phyloP scores from a whole-genome alignment of 2,888 invertebrate genomes.

The Sussaba pulchella region DNA sequence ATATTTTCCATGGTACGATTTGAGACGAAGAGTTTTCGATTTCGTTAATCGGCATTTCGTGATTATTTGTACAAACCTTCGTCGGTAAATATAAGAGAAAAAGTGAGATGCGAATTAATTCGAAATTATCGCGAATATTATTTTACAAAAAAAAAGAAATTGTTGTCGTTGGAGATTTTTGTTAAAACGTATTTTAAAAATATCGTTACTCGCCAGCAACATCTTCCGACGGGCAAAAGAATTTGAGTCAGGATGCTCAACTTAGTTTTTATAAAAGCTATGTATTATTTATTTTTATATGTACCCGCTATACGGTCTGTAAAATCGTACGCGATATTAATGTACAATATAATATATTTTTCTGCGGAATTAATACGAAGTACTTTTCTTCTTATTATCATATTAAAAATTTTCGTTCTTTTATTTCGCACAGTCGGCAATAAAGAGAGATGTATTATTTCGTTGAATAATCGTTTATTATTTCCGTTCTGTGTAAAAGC shows the following conservation, averaged over 20 bases:
- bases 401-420: slow-evolving; percentile 19
- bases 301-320: not conserved
- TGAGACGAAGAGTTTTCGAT: not conserved
- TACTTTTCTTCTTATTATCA: not conserved
- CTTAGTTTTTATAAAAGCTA: slow-evolving; percentile 52
- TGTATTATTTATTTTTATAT: slow-evolving; percentile 20
- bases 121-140: slow-evolving; percentile 4
- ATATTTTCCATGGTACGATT: not conserved
- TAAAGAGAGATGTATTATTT: slow-evolving; percentile 30
- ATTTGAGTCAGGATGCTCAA: slow-evolving; percentile 15
- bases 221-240: not conserved
- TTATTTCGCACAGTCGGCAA: slow-evolving; percentile 16
- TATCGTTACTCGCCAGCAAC: slow-evolving; percentile 29
- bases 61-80: slow-evolving; percentile 8
- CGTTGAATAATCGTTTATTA: slow-evolving; percentile 9
- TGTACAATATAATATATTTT: slow-evolving; percentile 16
- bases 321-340: slow-evolving; percentile 24
- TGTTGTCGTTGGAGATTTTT: slow-evolving; percentile 20
- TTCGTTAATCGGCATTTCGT: not conserved
- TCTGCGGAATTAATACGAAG: slow-evolving; percentile 10
- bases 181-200: slow-evolving; percentile 33
- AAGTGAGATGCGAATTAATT: not conserved
- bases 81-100: not conserved
- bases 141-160: not conserved
- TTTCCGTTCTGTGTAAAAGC: slow-evolving; percentile 20